phyloP scores from a whole-genome alignment of 2,888 invertebrate genomes.

The Pyrgus malvae region DNA sequence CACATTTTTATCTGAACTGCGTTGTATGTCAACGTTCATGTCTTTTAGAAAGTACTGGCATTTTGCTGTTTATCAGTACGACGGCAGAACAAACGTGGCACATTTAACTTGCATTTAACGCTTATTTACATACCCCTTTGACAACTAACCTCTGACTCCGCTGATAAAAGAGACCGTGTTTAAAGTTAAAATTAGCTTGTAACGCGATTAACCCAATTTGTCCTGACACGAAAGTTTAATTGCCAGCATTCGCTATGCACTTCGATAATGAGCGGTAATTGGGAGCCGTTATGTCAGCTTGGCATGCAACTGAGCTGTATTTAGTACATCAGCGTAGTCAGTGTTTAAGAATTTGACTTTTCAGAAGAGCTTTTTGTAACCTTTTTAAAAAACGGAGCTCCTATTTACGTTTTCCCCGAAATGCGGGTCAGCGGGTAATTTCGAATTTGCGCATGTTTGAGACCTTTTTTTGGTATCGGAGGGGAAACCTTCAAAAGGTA shows the following conservation, averaged over 20 bases:
- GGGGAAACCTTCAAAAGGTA: too few relatives aligned
- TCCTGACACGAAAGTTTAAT: constrained; percentile 23
- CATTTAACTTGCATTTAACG: constrained; percentile 4
- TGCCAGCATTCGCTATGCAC: constrained; percentile 16
- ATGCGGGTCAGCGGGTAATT: too few relatives aligned
- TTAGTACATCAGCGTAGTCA: constrained; percentile 9
- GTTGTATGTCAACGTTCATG: neutral
- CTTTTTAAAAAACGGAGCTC: too few relatives aligned
- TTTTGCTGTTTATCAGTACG: neutral
- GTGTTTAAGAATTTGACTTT: too few relatives aligned
- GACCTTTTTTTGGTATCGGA: too few relatives aligned
- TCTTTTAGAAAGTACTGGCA: neutral
- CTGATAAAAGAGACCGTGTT: constrained; percentile 8
- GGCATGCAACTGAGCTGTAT: constrained; percentile 10
- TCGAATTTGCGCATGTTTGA: too few relatives aligned
- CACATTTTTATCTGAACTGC: too few relatives aligned
- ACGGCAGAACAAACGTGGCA: neutral
- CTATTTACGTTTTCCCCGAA: too few relatives aligned
- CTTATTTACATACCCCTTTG: constrained; percentile 13
- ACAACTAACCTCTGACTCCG: constrained; percentile 9
- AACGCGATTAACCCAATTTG: constrained; percentile 31
- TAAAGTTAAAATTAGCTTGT: constrained; percentile 27
- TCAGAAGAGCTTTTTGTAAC: too few relatives aligned
- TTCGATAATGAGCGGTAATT: constrained; percentile 25
- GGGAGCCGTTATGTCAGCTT: constrained; percentile 18